Conservation (phyloP, 2,113 vertebrate species). For the Macrotis lagotis region DNA sequence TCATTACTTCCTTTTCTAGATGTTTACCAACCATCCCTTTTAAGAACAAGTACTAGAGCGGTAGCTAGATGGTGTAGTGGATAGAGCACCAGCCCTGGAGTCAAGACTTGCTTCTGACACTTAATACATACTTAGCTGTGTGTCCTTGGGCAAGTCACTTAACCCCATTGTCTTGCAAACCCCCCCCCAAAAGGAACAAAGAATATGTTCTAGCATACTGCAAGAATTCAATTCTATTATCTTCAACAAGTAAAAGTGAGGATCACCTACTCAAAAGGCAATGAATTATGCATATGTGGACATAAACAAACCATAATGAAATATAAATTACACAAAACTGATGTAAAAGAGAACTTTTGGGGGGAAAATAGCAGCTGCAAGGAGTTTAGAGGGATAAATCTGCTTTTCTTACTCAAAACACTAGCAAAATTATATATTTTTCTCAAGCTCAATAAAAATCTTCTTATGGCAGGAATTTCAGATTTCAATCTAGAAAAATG, state of each 20-base stretch:
- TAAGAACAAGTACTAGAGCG: too few species aligned
- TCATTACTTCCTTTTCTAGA: too few species aligned
- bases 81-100: too few species aligned
- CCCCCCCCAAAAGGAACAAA: neutral
- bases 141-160: too few species aligned
- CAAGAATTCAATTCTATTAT: neutral
- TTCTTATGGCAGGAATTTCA: neutral
- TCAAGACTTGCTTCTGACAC: too few species aligned
- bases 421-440: neutral
- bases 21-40: too few species aligned
- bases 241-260: neutral
- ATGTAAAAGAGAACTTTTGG: neutral
- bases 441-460: neutral
- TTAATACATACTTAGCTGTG: too few species aligned
- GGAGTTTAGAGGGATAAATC: neutral
- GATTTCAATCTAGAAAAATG: neutral
- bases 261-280: neutral
- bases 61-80: too few species aligned
- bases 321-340: neutral
- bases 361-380: neutral
- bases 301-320: neutral
- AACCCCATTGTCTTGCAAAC: too few species aligned
- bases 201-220: neutral
- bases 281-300: neutral
- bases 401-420: neutral